These are phyloP conservation scores for Phalacrocorax pelagicus DNA, from an alignment of 2,113 vertebrate species.

Conservation along the genomic window DNA sequence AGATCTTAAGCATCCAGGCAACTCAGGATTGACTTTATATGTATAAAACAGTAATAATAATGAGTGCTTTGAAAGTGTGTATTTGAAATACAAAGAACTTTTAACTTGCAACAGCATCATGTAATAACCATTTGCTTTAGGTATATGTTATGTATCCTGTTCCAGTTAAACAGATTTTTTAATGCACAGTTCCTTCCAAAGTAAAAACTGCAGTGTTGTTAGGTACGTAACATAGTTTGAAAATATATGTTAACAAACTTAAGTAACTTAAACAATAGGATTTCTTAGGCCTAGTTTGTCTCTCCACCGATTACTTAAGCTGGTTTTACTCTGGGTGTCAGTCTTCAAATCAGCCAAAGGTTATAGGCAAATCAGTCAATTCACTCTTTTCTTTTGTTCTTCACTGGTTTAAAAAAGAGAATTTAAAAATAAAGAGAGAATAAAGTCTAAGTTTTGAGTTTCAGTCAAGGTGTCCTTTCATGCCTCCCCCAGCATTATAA, in stretches of 20 bases:
- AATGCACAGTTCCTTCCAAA: background rate
- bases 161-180: background rate
- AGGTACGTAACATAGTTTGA: background rate
- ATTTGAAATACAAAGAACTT: background rate
- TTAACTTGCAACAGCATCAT: background rate
- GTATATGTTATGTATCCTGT: background rate
- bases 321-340: background rate
- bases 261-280: background rate
- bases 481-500: background rate
- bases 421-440: background rate
- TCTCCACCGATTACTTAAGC: background rate
- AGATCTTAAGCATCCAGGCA: background rate
- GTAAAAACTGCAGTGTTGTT: background rate
- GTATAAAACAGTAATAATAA: background rate
- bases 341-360: background rate
- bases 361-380: background rate
- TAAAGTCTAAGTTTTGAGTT: background rate
- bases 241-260: background rate
- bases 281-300: background rate
- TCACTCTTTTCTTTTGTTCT: background rate
- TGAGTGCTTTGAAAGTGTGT: background rate
- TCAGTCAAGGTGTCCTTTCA: background rate
- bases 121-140: background rate
- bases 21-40: background rate
- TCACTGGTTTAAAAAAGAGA: background rate